Percentiles rank a stretch among this genome's conserved stretches.
Conservation (phyloP, 2,113 vertebrate species). For the Todiramphus saurophagus region DNA sequence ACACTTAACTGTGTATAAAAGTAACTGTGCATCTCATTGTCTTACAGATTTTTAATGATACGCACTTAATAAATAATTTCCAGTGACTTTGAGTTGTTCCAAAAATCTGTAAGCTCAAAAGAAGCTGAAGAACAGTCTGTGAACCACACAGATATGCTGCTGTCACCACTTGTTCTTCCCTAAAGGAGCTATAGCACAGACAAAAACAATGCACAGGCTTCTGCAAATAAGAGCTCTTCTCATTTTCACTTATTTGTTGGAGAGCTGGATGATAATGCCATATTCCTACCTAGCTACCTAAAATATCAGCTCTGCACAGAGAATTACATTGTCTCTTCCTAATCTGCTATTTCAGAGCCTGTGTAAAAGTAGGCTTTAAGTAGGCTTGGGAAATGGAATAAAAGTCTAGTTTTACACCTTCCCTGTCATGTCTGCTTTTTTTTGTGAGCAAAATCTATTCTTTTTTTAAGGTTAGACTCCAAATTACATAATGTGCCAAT, state of each 20-base stretch:
- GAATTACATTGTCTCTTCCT: not conserved
- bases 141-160: not conserved
- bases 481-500: not conserved
- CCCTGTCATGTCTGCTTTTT: not conserved
- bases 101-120: not conserved
- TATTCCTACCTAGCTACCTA: not conserved
- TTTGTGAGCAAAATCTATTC: not conserved
- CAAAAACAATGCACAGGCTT: not conserved
- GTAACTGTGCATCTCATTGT: not conserved
- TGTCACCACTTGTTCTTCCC: not conserved
- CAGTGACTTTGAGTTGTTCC: not conserved
- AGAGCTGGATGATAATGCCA: accelerated
- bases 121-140: not conserved
- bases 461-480: not conserved
- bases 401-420: not conserved
- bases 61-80: not conserved
- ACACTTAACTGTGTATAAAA: not conserved
- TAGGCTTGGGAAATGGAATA: not conserved
- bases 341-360: not conserved
- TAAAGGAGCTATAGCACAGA: not conserved
- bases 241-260: not conserved
- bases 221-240: not conserved
- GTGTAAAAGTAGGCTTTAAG: not conserved
- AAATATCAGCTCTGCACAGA: not conserved
- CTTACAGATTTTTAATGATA: not conserved